Percentiles rank a stretch among this genome's conserved stretches.
These are phyloP conservation scores for Caenorhabditis uteleia DNA, from an alignment of 2,888 invertebrate genomes.

Conservation along the genomic window DNA sequence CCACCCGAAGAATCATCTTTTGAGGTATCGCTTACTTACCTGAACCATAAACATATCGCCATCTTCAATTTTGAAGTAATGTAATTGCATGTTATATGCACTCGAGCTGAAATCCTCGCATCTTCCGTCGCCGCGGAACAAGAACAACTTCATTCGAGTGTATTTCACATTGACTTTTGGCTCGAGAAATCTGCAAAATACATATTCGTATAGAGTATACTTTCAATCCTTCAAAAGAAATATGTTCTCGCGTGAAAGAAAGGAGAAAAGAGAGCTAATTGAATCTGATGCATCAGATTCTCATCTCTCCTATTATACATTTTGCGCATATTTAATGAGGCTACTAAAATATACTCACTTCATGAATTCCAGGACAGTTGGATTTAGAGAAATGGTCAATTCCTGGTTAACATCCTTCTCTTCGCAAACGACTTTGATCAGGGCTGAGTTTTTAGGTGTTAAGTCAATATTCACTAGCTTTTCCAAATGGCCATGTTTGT, in stretches of 20 bases:
- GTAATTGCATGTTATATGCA: constrained; percentile 50
- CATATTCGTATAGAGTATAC: no score
- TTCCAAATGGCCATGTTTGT: constrained; percentile 55
- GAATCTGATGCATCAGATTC: background rate
- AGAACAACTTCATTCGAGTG: constrained; percentile 49
- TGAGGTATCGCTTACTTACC: constrained; percentile 21
- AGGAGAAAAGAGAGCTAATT: background rate
- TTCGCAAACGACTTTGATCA: constrained; percentile 47
- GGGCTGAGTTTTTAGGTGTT: constrained; percentile 54
- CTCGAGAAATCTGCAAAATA: constrained; percentile 64
- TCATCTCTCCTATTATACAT: no score
- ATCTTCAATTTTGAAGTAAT: constrained; percentile 66
- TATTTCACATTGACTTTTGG: constrained; percentile 47
- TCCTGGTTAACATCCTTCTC: constrained; percentile 43
- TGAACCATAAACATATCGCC: constrained; percentile 66
- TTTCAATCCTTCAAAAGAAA: constrained; percentile 8
- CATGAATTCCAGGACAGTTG: constrained; percentile 70
- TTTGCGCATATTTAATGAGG: background rate
- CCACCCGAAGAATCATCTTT: background rate
- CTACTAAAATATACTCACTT: constrained; percentile 46
- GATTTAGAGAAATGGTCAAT: constrained; percentile 59
- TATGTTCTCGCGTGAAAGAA: background rate
- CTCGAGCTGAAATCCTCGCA: constrained; percentile 50
- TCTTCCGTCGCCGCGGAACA: constrained; percentile 34
- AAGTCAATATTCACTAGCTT: constrained; percentile 65